Evolutionary conservation across 1,140 invertebrate species (phyloP).

Genomic region (Drosophila kikkawai): DNA sequence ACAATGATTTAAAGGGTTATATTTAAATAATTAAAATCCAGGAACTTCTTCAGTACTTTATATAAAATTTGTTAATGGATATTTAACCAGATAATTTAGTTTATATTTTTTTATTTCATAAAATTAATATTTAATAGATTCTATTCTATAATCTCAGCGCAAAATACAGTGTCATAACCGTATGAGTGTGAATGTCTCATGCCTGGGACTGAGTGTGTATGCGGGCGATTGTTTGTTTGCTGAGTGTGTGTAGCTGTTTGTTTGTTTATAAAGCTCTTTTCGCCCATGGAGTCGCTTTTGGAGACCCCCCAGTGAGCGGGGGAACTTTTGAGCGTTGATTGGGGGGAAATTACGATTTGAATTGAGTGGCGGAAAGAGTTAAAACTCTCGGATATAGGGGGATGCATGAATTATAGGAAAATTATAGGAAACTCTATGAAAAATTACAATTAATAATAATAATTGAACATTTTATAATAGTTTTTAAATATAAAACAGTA

Average conservation of each 20-base stretch:
- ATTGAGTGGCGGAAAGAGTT: conserved; percentile 39
- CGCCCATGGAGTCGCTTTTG: conserved; percentile 31
- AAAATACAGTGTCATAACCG: background rate
- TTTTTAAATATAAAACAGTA: too few relatives aligned
- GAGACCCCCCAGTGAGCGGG: background rate
- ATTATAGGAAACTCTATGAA: too few relatives aligned
- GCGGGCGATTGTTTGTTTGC: conserved; percentile 13
- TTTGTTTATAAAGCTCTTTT: conserved; percentile 48
- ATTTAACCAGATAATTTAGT: background rate
- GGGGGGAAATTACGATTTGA: conserved; percentile 10
- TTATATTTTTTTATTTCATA: background rate
- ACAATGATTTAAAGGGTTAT: too few relatives aligned
- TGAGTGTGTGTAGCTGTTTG: conserved; percentile 14
- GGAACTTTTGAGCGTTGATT: conserved; percentile 7
- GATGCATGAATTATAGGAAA: too few relatives aligned
- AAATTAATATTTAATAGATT: background rate
- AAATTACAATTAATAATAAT: too few relatives aligned
- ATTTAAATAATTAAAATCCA: too few relatives aligned
- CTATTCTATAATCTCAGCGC: accelerated
- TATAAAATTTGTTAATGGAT: too few relatives aligned
- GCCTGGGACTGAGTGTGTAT: conserved; percentile 15
- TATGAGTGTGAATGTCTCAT: conserved; percentile 64
- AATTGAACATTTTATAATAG: too few relatives aligned
- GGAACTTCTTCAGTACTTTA: too few relatives aligned
- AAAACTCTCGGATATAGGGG: background rate